Conservation (phyloP, 2,797 vertebrate species). For the Lerista edwardsae region DNA sequence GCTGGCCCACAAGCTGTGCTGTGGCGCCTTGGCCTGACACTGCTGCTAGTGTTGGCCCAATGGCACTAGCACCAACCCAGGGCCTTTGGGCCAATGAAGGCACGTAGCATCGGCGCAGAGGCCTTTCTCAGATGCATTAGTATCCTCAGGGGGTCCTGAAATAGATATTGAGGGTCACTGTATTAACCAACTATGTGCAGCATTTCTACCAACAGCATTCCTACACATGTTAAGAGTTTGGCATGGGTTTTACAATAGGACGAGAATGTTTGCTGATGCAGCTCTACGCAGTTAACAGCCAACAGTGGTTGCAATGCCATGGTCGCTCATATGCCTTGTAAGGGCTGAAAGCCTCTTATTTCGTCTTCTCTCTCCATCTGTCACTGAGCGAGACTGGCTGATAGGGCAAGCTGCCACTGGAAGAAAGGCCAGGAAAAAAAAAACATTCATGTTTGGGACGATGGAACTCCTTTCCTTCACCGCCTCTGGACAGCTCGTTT, state of each 20-base stretch:
- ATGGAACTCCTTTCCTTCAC: neutral
- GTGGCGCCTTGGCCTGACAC: too few relatives aligned
- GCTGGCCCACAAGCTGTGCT: too few relatives aligned
- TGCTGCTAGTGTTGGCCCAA: too few relatives aligned
- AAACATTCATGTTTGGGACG: neutral
- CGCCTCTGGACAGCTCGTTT: neutral
- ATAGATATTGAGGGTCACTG: too few relatives aligned
- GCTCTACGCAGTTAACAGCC: constrained; percentile 29
- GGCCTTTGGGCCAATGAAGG: too few relatives aligned
- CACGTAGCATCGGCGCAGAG: too few relatives aligned
- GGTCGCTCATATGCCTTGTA: constrained; percentile 28
- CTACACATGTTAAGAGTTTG: neutral
- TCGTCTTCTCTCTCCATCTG: constrained; percentile 12
- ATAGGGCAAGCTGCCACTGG: neutral
- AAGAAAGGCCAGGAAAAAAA: too few relatives aligned
- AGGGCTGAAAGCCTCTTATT: constrained; percentile 31
- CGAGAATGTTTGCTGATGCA: constrained; percentile 4
- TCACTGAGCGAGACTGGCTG: constrained; percentile 14
- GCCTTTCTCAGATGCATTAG: too few relatives aligned
- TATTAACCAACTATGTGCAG: neutral
- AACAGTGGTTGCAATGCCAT: constrained; percentile 28
- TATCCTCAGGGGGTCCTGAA: too few relatives aligned
- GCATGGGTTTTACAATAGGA: neutral
- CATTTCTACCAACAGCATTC: constrained; percentile 18
- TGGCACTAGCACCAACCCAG: too few relatives aligned